Evolutionary conservation across 2,113 vertebrate genomes (phyloP).

Genomic region (Gopherus evgoodei): DNA sequence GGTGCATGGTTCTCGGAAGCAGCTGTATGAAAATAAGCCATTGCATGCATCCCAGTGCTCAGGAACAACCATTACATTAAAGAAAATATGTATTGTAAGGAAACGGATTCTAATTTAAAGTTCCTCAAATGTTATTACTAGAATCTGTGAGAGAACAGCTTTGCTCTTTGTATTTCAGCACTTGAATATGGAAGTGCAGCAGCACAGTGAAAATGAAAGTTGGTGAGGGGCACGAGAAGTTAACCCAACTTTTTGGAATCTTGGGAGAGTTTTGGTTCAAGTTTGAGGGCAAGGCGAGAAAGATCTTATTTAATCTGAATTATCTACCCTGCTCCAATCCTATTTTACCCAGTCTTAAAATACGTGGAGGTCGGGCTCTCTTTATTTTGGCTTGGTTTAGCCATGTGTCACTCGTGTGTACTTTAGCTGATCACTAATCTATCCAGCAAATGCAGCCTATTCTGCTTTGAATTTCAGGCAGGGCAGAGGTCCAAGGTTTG

Average conservation of each 20-base stretch:
- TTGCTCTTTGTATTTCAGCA: constrained; percentile 22
- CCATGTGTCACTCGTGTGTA: background rate
- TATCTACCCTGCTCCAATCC: background rate
- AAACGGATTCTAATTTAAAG: constrained; percentile 31
- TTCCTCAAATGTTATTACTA: constrained; percentile 32
- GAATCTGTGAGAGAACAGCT: constrained; percentile 31
- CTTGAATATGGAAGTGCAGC: constrained; percentile 6
- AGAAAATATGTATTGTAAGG: constrained; percentile 32
- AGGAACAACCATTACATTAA: background rate
- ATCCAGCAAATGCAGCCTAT: background rate
- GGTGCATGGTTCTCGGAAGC: background rate
- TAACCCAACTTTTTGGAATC: background rate
- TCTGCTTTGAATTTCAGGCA: background rate
- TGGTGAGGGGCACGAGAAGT: background rate
- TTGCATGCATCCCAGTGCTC: background rate
- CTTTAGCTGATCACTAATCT: background rate
- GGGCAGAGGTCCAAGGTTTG: background rate
- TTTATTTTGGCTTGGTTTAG: constrained; percentile 22
- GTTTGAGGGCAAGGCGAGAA: background rate
- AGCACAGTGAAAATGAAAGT: constrained; percentile 25
- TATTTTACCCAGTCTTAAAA: constrained; percentile 16
- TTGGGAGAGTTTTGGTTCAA: background rate
- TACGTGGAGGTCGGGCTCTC: background rate
- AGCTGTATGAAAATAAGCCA: background rate
- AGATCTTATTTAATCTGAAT: background rate